These are phyloP conservation scores for Drosophila mojavensis DNA, from an alignment of 1,140 invertebrate genomes.

Conservation along the genomic window DNA sequence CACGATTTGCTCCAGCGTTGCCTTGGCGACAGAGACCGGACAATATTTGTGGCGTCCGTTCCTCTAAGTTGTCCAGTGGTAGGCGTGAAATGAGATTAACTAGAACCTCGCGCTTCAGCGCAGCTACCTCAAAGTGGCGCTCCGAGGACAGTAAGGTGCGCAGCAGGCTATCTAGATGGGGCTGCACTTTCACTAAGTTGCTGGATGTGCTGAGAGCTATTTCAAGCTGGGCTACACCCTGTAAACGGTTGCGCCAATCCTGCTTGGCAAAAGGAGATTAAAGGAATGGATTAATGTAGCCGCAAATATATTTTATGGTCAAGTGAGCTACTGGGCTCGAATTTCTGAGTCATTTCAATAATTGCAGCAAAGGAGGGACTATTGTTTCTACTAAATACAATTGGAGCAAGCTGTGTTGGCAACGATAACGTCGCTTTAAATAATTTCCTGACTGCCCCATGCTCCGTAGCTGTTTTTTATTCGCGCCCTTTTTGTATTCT, in stretches of 20 bases:
- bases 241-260: slow-evolving; percentile 86
- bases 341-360: slow-evolving; percentile 32
- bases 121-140: slow-evolving; percentile 75
- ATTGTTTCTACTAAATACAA: slow-evolving; percentile 16
- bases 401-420: slow-evolving; percentile 19
- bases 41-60: slow-evolving; percentile 85
- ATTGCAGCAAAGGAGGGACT: slow-evolving; percentile 21
- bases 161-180: slow-evolving; percentile 87
- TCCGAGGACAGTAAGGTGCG: slow-evolving; percentile 85
- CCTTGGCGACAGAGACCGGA: slow-evolving; percentile 87
- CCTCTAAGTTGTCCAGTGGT: slow-evolving; percentile 82
- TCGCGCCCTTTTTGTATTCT: slow-evolving; percentile 45
- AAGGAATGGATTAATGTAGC: neutral
- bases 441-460: slow-evolving; percentile 35
- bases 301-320: slow-evolving; percentile 38
- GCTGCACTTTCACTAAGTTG: slow-evolving; percentile 85
- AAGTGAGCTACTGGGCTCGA: neutral
- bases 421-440: slow-evolving; percentile 41
- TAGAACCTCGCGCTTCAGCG: slow-evolving; percentile 75
- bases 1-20: slow-evolving; percentile 85
- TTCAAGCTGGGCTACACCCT: slow-evolving; percentile 86
- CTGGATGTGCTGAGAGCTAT: slow-evolving; percentile 85
- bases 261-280: slow-evolving; percentile 56
- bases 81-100: slow-evolving; percentile 80
- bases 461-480: slow-evolving; percentile 11